phyloP scores from a whole-genome alignment of 1,140 invertebrate genomes.

The Meloidogyne floridensis region DNA sequence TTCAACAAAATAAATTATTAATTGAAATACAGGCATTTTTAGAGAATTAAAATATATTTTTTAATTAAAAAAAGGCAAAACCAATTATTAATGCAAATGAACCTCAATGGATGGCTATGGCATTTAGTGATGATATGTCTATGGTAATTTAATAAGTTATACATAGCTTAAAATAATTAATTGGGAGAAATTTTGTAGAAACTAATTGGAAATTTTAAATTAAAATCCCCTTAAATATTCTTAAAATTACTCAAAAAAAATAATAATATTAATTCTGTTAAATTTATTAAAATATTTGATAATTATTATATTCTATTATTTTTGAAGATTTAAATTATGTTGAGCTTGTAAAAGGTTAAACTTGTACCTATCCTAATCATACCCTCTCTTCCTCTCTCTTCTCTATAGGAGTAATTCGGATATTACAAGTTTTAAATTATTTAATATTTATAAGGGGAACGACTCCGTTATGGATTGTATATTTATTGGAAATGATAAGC shows the following conservation, averaged over 20 bases:
- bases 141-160: conserved; percentile 1
- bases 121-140: conserved; percentile 24
- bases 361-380: no score
- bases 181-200: no score
- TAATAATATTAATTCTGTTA: no score
- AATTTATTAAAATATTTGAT: neutral
- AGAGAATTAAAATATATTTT: neutral
- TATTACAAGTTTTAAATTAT: no score
- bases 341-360: no score
- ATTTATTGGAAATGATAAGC: conserved; percentile 16
- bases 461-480: conserved; percentile 21
- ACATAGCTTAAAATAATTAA: no score
- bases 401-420: no score
- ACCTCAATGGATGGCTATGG: conserved; percentile 31
- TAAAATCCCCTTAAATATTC: no score
- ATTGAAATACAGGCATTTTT: conserved; percentile 21
- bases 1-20: conserved; percentile 19
- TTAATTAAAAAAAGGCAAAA: neutral
- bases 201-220: neutral
- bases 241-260: no score
- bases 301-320: neutral
- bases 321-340: no score
- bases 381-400: no score
- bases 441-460: conserved; percentile 8
- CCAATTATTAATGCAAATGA: neutral